phyloP scores from a whole-genome alignment of 1,140 invertebrate species.

The Sinella curviseta region DNA sequence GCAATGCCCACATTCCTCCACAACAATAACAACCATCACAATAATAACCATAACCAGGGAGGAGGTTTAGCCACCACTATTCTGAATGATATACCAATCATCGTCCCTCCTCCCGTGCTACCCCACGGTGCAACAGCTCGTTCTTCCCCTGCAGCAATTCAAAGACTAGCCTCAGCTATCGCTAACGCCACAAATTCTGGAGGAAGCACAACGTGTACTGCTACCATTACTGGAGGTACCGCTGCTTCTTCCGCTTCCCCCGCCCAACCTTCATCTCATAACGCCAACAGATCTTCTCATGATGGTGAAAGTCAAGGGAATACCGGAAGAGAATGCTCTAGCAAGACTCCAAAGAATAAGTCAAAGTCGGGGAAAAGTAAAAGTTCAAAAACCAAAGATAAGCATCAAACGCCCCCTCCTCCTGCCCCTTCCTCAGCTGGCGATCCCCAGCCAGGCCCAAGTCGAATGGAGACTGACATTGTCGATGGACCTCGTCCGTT shows the following conservation, averaged over 20 bases:
- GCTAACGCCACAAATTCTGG: neutral
- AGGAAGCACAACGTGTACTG: neutral
- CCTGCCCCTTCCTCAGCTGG: neutral
- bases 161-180: slow-evolving; percentile 11
- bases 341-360: neutral
- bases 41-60: neutral
- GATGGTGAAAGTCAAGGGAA: neutral
- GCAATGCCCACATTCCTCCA: neutral
- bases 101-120: neutral
- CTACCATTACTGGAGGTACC: neutral
- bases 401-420: neutral
- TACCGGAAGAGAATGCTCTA: neutral
- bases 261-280: neutral
- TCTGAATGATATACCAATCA: slow-evolving; percentile 3
- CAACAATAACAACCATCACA: neutral
- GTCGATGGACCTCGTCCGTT: neutral
- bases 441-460: slow-evolving; percentile 30
- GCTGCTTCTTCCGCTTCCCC: neutral
- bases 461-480: slow-evolving; percentile 24
- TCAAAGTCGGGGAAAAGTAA: neutral
- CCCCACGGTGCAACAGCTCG: neutral
- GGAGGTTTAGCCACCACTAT: neutral
- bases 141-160: neutral
- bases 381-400: neutral
- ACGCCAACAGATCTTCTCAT: neutral